Percentiles rank a stretch among this genome's conserved stretches.
Conservation (phyloP, 2,113 vertebrate species). For the Asarcornis scutulata region DNA sequence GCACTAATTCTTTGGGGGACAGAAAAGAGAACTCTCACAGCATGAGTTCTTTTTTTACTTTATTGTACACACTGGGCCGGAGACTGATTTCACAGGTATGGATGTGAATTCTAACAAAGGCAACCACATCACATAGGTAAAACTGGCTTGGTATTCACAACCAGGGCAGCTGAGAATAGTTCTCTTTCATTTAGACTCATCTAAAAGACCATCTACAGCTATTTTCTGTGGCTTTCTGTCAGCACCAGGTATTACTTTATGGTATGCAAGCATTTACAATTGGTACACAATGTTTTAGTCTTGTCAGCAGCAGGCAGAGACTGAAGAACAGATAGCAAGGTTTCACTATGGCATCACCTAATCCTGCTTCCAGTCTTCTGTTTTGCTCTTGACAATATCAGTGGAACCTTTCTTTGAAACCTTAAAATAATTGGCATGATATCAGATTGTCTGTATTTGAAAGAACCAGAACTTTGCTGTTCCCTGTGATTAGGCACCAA, state of each 20-base stretch:
- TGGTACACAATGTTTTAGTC: background rate
- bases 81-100: constrained; percentile 19
- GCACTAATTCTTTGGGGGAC: constrained; percentile 44
- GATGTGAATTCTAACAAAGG: constrained; percentile 44
- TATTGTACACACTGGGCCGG: background rate
- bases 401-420: background rate
- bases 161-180: background rate
- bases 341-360: background rate
- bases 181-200: background rate
- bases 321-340: background rate
- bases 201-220: background rate
- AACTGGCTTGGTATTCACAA: background rate
- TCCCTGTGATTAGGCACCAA: background rate
- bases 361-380: background rate
- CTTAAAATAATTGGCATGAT: background rate
- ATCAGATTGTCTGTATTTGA: background rate
- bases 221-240: background rate
- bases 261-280: background rate
- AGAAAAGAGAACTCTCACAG: constrained; percentile 54
- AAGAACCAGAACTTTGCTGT: background rate
- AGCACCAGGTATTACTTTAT: background rate
- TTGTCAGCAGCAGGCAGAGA: background rate
- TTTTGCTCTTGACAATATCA: background rate
- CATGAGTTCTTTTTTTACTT: constrained; percentile 40
- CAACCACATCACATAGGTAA: background rate